Evolutionary conservation across 2,888 invertebrate species (phyloP), one percentile per base, ranked within the genome.

Genomic region (Aphidoletes aphidimyza): DNA sequence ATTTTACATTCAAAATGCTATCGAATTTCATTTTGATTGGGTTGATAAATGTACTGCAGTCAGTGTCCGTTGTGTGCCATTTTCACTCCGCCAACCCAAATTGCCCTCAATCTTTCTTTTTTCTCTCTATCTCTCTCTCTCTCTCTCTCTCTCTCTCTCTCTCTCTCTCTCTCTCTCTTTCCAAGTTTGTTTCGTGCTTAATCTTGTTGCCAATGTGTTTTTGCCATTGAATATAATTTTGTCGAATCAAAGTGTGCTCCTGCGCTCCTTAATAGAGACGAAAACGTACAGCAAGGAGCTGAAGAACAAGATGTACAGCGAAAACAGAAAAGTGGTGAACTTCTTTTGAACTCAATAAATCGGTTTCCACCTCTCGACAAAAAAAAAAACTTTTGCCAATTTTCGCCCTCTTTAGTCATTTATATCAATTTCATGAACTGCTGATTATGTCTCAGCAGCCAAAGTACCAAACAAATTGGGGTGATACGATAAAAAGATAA

Each of bases 11-110:
- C 69, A 69, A 69, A 69, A 69, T 69, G 30, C 69, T 69, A 69
- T 69, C 69, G 69, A 69, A 69, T 69, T 69, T 69, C 69, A 69
- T 69, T 69, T 69, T 69, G 69, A 69, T 69, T 69, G 69, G 69
- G 69, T 69, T 69, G 69, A 69, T 30, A 69, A 69, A 69, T 30
- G 69, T 69, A 30, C 69, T 11, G 14, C 8, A 42, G 42, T 42
- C 42, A 42, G 6, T 14, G 42, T 42, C 42, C 42, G 14, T 42
- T 54, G 47, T 47, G 47, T 47, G 6, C 19, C 47, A 47, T 6
- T 19, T 2, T 47, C 2, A 19, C 47, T n/a, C n/a, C n/a, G n/a
- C n/a, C n/a, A n/a, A n/a, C n/a, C n/a, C n/a, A n/a, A n/a, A n/a
- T n/a, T n/a, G n/a, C n/a, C n/a, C n/a, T n/a, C n/a, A n/a, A n/a